These are phyloP conservation scores for Oligia latruncula DNA, from an alignment of 2,888 invertebrate genomes.

Conservation along the genomic window DNA sequence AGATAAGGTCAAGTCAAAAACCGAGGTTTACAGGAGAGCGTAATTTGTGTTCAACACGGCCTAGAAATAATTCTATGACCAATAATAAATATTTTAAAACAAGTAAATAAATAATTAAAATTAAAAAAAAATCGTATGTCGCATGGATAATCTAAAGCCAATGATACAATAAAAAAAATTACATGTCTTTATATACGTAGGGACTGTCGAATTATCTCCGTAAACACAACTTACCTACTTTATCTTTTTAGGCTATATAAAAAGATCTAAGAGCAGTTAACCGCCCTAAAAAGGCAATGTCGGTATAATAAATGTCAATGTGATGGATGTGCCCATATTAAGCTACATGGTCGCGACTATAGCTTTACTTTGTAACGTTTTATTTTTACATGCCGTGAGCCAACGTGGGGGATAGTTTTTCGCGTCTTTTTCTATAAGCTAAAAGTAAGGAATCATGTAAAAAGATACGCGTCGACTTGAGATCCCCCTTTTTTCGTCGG, in stretches of 20 bases:
- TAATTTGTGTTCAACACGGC: no score
- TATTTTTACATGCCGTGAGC: conserved; percentile 7
- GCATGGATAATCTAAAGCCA: no score
- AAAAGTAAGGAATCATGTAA: neutral
- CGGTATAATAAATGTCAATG: conserved; percentile 58
- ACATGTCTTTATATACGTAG: no score
- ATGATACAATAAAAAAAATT: no score
- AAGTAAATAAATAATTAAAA: no score
- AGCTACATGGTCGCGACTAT: conserved; percentile 6
- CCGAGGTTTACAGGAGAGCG: no score
- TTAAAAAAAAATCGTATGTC: no score
- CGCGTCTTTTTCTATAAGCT: neutral
- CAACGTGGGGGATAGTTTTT: neutral
- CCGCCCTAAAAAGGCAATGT: conserved; percentile 41
- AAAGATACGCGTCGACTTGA: neutral
- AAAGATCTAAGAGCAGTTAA: conserved; percentile 46
- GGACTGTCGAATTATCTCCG: no score
- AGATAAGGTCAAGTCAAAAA: no score
- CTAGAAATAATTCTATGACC: no score
- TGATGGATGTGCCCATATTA: conserved; percentile 57
- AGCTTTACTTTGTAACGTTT: conserved; percentile 31
- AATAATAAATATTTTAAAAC: no score
- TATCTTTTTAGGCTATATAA: conserved; percentile 23
- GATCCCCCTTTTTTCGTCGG: neutral
- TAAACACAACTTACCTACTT: neutral